phyloP scores from a whole-genome alignment of 2,113 vertebrate species.

The Zapornia atra region DNA sequence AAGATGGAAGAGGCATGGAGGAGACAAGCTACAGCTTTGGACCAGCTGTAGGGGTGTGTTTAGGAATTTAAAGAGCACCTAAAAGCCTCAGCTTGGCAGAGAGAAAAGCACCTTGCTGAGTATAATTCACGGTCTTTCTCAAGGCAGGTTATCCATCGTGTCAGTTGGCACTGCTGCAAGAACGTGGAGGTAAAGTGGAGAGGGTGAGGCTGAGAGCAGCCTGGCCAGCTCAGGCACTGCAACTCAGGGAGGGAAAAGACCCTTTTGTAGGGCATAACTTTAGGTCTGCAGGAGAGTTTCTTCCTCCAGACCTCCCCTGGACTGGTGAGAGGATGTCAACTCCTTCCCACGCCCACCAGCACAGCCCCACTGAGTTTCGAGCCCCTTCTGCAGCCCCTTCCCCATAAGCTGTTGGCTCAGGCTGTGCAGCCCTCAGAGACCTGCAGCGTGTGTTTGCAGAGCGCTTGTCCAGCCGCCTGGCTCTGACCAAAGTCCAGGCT shows the following conservation, averaged over 20 bases:
- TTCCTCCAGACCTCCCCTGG: neutral
- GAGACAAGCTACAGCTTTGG: neutral
- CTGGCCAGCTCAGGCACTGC: neutral
- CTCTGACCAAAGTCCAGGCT: neutral
- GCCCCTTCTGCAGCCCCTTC: neutral
- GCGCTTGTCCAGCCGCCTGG: neutral
- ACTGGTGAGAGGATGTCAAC: neutral
- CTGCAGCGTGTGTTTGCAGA: neutral
- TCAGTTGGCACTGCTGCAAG: neutral
- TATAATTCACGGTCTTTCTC: neutral
- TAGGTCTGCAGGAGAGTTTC: neutral
- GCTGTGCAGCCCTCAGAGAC: neutral
- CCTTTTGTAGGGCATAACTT: neutral
- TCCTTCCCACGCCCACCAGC: neutral
- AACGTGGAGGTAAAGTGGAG: accelerated
- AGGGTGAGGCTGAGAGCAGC: neutral
- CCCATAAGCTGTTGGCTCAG: neutral
- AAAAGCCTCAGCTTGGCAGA: neutral
- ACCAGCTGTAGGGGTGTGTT: neutral
- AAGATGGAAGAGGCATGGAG: neutral
- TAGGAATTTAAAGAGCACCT: neutral
- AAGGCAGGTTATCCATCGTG: neutral
- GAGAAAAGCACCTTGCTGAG: neutral
- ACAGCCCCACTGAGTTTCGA: neutral
- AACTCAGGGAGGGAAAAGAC: neutral